Conservation (phyloP, 2,797 vertebrate species). For the Poeciliopsis infans region DNA sequence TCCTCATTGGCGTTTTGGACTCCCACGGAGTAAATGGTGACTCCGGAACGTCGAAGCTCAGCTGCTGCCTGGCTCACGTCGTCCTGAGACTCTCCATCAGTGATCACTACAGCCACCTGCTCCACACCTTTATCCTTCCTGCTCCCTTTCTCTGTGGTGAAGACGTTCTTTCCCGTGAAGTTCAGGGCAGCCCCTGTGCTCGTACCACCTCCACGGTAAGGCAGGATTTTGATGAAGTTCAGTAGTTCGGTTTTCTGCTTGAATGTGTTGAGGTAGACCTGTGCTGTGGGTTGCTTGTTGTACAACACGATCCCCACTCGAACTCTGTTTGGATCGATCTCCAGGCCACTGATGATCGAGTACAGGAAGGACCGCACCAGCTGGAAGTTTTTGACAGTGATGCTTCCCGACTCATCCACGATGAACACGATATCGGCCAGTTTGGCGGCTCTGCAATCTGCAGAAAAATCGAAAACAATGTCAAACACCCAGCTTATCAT, state of each 20-base stretch:
- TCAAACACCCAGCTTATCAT: neutral
- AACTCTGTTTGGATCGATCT: constrained; percentile 57
- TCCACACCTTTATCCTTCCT: constrained; percentile 70
- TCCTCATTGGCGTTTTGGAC: constrained; percentile 63
- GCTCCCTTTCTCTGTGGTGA: constrained; percentile 73
- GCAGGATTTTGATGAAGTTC: constrained; percentile 80
- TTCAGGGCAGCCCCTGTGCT: constrained; percentile 80
- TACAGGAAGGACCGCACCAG: constrained; percentile 80
- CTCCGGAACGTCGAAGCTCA: constrained; percentile 68
- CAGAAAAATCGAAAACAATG: constrained; percentile 9
- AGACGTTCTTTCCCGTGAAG: constrained; percentile 73
- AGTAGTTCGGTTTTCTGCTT: constrained; percentile 72
- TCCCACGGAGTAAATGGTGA: constrained; percentile 82
- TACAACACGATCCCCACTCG: constrained; percentile 84
- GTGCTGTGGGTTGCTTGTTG: constrained; percentile 53
- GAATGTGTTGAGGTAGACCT: constrained; percentile 81
- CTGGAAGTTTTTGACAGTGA: constrained; percentile 73
- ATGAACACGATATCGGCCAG: constrained; percentile 86
- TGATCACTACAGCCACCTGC: constrained; percentile 85
- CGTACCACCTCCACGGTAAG: constrained; percentile 70
- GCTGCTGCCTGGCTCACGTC: constrained; percentile 67
- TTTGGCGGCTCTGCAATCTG: constrained; percentile 79
- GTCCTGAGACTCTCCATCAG: constrained; percentile 79
- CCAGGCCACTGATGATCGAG: constrained; percentile 76
- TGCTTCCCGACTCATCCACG: constrained; percentile 82